These are phyloP conservation scores for Syngnathus acus DNA, from an alignment of 2,797 vertebrate species.

Conservation along the genomic window DNA sequence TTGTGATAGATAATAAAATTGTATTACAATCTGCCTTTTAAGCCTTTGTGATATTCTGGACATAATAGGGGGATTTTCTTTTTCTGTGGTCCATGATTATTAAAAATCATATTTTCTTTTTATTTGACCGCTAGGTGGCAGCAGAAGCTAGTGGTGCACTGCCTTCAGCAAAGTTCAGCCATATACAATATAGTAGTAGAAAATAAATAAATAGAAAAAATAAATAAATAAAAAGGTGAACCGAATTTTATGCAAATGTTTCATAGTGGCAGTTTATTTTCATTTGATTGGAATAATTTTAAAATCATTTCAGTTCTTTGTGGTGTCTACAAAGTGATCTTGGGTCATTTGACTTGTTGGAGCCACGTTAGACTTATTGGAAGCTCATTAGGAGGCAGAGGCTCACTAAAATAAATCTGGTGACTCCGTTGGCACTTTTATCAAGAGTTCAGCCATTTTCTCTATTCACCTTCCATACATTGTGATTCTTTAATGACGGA, in stretches of 20 bases:
- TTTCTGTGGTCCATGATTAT: not conserved
- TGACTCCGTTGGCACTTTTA: not conserved
- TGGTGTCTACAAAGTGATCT: not conserved
- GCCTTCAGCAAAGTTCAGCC: not conserved
- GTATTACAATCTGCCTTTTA: not conserved
- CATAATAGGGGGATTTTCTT: not conserved
- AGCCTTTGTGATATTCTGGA: not conserved
- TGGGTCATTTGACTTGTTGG: not conserved
- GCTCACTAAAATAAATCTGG: not conserved
- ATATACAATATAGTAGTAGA: too few relatives aligned
- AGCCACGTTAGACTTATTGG: not conserved
- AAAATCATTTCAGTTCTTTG: too few relatives aligned
- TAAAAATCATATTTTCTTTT: not conserved
- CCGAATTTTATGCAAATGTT: not conserved
- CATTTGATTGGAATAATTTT: too few relatives aligned
- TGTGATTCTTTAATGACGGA: not conserved
- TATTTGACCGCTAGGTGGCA: conserved; percentile 49
- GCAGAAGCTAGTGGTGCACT: conserved; percentile 16
- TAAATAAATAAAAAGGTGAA: not conserved
- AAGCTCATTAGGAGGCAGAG: not conserved
- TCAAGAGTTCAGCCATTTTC: not conserved
- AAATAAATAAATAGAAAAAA: not conserved
- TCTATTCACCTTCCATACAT: not conserved
- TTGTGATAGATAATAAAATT: not conserved
- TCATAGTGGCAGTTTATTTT: too few relatives aligned